phyloP scores from a whole-genome alignment of 2,797 vertebrate species.

The Acipenser transmontanus region DNA sequence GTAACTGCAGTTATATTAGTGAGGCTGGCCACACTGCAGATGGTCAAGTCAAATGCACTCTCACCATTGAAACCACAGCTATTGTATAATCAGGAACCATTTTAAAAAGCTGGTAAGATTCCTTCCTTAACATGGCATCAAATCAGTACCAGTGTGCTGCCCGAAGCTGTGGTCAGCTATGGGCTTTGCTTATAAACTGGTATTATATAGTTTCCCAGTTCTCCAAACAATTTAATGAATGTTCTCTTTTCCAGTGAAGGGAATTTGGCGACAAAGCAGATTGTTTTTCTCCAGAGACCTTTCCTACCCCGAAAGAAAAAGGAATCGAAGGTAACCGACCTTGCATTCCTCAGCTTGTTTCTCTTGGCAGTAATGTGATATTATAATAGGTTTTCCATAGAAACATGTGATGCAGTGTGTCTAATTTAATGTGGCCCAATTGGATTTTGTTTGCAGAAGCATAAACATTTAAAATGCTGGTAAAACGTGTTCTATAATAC shows the following conservation, averaged over 20 bases:
- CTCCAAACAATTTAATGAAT: background rate
- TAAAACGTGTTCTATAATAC: constrained; percentile 19
- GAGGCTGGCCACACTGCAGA: no score
- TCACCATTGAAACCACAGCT: no score
- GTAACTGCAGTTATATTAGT: no score
- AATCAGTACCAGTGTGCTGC: no score
- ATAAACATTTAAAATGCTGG: constrained; percentile 17
- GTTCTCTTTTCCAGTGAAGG: constrained; percentile 73
- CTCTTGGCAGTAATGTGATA: constrained; percentile 27
- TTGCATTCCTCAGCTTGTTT: constrained; percentile 28
- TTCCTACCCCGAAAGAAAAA: constrained; percentile 86
- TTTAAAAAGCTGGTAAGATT: no score
- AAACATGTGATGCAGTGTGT: background rate
- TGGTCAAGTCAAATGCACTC: no score
- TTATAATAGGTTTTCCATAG: constrained; percentile 26
- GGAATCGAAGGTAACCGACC: constrained; percentile 80
- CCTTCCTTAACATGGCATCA: no score
- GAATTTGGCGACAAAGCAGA: constrained; percentile 90
- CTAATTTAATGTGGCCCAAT: background rate
- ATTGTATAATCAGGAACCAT: no score
- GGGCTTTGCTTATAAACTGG: no score
- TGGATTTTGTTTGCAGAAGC: constrained; percentile 27
- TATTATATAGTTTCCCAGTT: no score
- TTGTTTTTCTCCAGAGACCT: constrained; percentile 95
- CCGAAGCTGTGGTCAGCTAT: no score